A percentile compares a stretch with the other conserved stretches of the same genome.
Conservation (phyloP, 2,888 invertebrate species). For the Drosophila vallismaia region DNA sequence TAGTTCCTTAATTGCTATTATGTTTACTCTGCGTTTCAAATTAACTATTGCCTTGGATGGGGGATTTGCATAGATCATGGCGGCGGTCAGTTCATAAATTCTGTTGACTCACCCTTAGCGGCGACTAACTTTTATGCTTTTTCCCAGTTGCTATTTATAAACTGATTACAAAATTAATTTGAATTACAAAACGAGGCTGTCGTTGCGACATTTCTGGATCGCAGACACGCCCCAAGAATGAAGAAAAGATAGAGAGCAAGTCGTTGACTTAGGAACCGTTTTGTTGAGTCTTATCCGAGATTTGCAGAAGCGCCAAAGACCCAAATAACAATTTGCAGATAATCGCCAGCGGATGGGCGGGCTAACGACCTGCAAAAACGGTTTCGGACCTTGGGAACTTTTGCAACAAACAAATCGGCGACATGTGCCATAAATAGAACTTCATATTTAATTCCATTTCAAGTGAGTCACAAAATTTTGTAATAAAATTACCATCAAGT, state of each 20-base stretch:
- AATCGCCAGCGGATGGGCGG: constrained; percentile 48
- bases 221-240: constrained; percentile 50
- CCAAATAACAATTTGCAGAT: constrained; percentile 44
- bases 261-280: constrained; percentile 65
- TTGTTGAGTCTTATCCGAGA: constrained; percentile 55
- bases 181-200: constrained; percentile 59
- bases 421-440: constrained; percentile 29
- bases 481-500: constrained; percentile 54
- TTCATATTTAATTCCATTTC: constrained; percentile 15
- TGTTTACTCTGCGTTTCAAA: constrained; percentile 56
- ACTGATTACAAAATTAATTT: constrained; percentile 66
- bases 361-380: constrained; percentile 63
- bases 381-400: constrained; percentile 30
- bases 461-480: constrained; percentile 35
- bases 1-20: constrained; percentile 66
- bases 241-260: constrained; percentile 31
- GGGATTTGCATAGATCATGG: constrained; percentile 61
- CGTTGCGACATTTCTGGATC: constrained; percentile 62
- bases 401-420: constrained; percentile 30
- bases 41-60: constrained; percentile 54
- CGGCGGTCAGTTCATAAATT: constrained; percentile 31
- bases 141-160: constrained; percentile 52
- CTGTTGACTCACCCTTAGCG: constrained; percentile 52
- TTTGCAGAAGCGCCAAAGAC: constrained; percentile 23
- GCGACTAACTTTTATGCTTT: constrained; percentile 48